Percentiles rank a stretch among this genome's conserved stretches.
Conservation (phyloP, 1,140 invertebrate species). For the Hyposmocoma kahamanoa region DNA sequence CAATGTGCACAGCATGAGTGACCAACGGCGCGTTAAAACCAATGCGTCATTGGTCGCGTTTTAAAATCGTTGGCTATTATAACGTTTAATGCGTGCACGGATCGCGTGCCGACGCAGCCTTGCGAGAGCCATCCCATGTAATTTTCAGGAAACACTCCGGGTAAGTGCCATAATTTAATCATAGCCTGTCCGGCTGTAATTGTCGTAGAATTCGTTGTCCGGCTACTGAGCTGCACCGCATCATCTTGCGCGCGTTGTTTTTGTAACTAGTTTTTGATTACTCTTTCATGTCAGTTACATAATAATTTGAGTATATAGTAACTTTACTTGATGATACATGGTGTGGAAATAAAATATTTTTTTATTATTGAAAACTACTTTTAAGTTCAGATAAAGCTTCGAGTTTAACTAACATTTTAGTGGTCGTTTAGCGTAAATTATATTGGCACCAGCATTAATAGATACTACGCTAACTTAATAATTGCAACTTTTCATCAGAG, state of each 20-base stretch:
- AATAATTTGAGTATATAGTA: no score
- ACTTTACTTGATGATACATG: no score
- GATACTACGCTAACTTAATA: no score
- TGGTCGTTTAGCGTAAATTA: no score
- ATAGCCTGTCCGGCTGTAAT: conserved; percentile 64
- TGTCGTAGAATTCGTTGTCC: conserved; percentile 63
- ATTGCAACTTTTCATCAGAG: no score
- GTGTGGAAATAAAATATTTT: no score
- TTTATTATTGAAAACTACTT: no score
- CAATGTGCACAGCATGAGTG: conserved; percentile 39
- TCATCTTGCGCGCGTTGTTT: conserved; percentile 13
- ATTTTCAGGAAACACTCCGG: conserved; percentile 70
- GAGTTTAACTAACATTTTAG: no score
- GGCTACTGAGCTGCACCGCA: conserved; percentile 44
- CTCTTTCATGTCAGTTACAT: conserved; percentile 26
- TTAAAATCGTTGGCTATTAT: conserved; percentile 52
- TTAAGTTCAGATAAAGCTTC: no score
- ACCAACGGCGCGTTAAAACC: conserved; percentile 60
- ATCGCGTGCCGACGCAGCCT: conserved; percentile 65
- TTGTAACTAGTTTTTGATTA: conserved; percentile 30
- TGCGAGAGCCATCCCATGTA: conserved; percentile 67
- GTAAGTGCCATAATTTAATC: conserved; percentile 71
- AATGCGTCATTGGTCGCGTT: conserved; percentile 69
- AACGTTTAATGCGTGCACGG: conserved; percentile 59
- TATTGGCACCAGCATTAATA: no score